Conservation (phyloP, 1,140 invertebrate genomes). For the Drosophila baimaii region DNA sequence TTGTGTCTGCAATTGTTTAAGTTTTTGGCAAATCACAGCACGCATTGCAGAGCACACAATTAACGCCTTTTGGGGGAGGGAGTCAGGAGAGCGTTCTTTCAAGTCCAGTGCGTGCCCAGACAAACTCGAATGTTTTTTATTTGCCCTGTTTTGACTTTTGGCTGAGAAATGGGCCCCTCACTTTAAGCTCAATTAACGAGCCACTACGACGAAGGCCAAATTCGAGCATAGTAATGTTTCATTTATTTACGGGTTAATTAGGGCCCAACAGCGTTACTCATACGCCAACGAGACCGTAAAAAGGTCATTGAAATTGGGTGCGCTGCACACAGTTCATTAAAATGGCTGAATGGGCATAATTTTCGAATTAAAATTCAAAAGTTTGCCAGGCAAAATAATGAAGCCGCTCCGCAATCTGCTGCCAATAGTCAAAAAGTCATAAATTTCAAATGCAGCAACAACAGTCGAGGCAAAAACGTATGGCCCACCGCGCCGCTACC, state of each 20-base stretch:
- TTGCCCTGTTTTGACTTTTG: conserved; percentile 20
- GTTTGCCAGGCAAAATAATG: conserved; percentile 76
- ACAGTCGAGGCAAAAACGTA: conserved; percentile 52
- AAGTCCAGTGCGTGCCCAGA: conserved; percentile 12
- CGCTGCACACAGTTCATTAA: conserved; percentile 55
- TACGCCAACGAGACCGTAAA: conserved; percentile 54
- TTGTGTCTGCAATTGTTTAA: background rate
- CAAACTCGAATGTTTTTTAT: conserved; percentile 13
- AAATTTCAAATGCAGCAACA: conserved; percentile 78
- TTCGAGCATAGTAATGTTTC: conserved; percentile 19
- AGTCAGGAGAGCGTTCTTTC: conserved; percentile 1
- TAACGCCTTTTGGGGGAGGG: conserved; percentile 6
- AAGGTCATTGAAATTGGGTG: conserved; percentile 63
- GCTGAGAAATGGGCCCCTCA: background rate
- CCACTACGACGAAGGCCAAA: background rate
- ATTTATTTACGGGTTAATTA: conserved; percentile 65
- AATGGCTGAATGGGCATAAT: conserved; percentile 68
- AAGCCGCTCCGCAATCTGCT: conserved; percentile 76
- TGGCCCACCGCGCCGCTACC: conserved; percentile 24
- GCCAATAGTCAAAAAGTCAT: conserved; percentile 82
- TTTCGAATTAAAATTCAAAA: conserved; percentile 82
- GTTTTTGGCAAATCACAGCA: conserved; percentile 29
- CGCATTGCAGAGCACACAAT: conserved; percentile 32
- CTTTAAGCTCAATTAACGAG: conserved; percentile 6
- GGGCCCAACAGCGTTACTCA: conserved; percentile 52